Conservation (phyloP, 2,797 vertebrate species). For the Thamnophis elegans region DNA sequence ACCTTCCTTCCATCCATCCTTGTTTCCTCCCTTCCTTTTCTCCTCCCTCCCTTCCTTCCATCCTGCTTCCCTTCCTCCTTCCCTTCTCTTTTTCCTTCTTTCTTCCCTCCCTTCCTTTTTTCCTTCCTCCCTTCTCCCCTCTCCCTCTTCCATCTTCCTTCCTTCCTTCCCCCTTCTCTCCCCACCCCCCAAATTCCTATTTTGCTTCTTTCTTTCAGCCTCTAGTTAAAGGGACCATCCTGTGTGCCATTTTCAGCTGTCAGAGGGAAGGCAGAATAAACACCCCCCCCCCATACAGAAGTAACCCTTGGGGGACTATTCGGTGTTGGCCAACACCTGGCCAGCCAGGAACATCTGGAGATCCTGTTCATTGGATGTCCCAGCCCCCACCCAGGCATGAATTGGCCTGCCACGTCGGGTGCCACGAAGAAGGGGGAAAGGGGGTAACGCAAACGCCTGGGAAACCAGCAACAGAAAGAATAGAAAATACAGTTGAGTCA, state of each 20-base stretch:
- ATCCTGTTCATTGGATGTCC: neutral
- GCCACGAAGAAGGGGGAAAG: neutral
- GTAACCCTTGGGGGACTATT: neutral
- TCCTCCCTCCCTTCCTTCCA: too few relatives aligned
- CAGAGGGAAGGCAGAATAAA: neutral
- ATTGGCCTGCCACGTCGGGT: constrained; percentile 17
- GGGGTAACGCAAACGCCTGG: constrained; percentile 45
- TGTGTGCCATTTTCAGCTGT: neutral
- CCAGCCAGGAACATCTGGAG: neutral
- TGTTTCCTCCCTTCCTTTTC: too few relatives aligned
- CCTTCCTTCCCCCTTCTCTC: too few relatives aligned
- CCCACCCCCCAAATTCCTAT: neutral
- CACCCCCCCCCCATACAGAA: too few relatives aligned
- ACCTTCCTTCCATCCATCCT: too few relatives aligned
- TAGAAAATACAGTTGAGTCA: constrained; percentile 69
- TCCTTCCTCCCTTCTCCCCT: too few relatives aligned
- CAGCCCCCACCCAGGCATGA: neutral
- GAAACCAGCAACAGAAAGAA: constrained; percentile 63
- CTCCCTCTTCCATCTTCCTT: too few relatives aligned
- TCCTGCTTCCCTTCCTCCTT: rapidly evolving
- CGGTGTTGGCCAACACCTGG: neutral
- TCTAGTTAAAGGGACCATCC: neutral
- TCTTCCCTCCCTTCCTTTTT: too few relatives aligned
- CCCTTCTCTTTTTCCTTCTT: too few relatives aligned
- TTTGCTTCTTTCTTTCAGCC: neutral